Evolutionary conservation across 2,797 vertebrate genomes (phyloP), one percentile per base, ranked within the genome.

Genomic region (Coranthus polyacanthus): DNA sequence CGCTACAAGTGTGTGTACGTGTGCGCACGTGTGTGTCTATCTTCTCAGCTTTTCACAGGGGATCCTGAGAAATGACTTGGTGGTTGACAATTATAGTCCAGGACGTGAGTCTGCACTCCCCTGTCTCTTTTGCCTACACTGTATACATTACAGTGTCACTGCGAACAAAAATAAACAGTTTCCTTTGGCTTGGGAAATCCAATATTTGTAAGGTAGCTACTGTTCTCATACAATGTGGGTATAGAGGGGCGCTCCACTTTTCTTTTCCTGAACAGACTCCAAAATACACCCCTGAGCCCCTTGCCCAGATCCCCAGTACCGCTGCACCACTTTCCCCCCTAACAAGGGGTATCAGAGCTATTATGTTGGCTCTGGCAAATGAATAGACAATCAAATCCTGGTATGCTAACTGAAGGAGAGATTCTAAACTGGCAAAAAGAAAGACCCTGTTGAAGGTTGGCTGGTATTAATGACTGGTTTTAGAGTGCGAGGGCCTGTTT

Each of bases 191-290:
- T 62, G 38, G 75, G 89, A 89, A 89, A 91, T 88, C 76, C 71
- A 84, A 80, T 84, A 78, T 88, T 82, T 86, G 82, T 82, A 82
- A 83, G 85, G 84, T 84, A 63, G 86, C 90, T 88, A 86, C 91
- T 92, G 88, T 93, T 92, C 86, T 86, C 72, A 61, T 69, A 89
- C 86, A 90, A 87, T 88, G 79, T 78, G 72, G 73, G 70, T 70
- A 81, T 72, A 86, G 85, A 84, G 68, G 87, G 85, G 88, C 64
- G 65, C 85, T 82, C 72, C 79, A 84, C 86, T 93, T 93, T 91
- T 84, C 80, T 92, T 93, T 94, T 92, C 93, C 90, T 91, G 88
- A 92, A 89, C 64, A 12, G 32, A 42, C 49, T 93, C 91, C 93
- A 94, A 92, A 89, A 89, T 91, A 91, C 73, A 93, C 86, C 85